Base-by-base conservation (phyloP, 1,140 invertebrate species). In the Schmidtea mediterranea region DNA sequence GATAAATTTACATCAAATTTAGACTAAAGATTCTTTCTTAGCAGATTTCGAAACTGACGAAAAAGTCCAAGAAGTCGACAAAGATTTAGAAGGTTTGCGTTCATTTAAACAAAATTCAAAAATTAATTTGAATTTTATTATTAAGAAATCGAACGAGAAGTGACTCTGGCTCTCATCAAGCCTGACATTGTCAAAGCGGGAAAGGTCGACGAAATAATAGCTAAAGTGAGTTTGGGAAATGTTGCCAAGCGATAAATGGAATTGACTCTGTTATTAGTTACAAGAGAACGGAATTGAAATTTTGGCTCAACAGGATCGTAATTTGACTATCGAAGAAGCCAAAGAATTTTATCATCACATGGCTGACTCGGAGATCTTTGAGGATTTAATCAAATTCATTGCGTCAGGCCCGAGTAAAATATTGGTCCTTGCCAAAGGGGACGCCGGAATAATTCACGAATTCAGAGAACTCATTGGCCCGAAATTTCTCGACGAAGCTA, bases 111-210 rank as follows among this genome's bases (percentile, higher is more conserved):
- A 37, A 16, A 36, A 45, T 19, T n/a, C n/a, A n/a, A n/a, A 37
- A 45, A 41, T 38, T 49, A 26, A 49, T 39, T n/a, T 9, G 49
- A 6, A 32, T 32, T 3, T 32, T 10, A 6, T 10, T 32, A 32
- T 32, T 32, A 52, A n/a, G 46, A 51, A 40, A 53, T 51, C 18
- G 58, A 59, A 52, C 59, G 54, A 45, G 54, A 62, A 13, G 62
- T 63, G 13, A 64, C 64, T n/a, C 56, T 66, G 12, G 61, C 58
- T 32, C 55, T 67, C 46, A 64, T 67, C 43, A 67, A 67, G 54
- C 64, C 65, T 39, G 62, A 68, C 53, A 59, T 58, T 50, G 58
- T 63, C 0, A 48, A 54, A 9, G 57, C 56, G 5, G 62, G 62
- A 10, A 67, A 63, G 53, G 56, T 56, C 18, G 62, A 65, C 13